Conservation (phyloP, 2,113 vertebrate species). For the Suricata suricatta region DNA sequence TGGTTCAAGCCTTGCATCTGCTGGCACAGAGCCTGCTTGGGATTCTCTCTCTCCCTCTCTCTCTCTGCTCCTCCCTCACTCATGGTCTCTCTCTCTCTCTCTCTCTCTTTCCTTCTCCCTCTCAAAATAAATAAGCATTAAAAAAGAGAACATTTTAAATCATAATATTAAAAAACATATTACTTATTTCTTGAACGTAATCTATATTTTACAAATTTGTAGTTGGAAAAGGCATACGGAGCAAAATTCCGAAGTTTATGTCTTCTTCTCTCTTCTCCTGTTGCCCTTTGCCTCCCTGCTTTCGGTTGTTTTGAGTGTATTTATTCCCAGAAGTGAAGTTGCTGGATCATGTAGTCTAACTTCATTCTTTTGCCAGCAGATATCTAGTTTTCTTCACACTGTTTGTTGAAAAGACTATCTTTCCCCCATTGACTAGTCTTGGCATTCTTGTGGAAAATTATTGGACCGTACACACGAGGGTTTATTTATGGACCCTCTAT, state of each 20-base stretch:
- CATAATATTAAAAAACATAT: background rate
- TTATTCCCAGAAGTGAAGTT: background rate
- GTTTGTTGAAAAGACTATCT: background rate
- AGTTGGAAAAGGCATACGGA: background rate
- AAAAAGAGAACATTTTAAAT: background rate
- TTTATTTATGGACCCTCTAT: background rate
- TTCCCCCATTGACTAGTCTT: background rate
- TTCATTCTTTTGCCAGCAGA: background rate
- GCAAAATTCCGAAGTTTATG: no score
- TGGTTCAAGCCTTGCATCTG: no score
- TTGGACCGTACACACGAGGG: background rate
- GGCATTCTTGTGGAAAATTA: background rate
- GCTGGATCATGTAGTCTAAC: background rate
- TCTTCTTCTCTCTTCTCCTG: background rate
- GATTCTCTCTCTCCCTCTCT: no score
- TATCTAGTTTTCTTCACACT: background rate
- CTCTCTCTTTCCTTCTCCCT: no score
- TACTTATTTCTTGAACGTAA: background rate
- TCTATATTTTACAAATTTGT: background rate
- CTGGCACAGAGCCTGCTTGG: no score
- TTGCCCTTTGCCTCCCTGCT: accelerated
- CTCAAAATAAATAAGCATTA: no score
- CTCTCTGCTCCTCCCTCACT: no score
- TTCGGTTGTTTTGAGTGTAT: background rate
- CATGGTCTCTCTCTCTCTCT: no score